phyloP scores from a whole-genome alignment of 2,888 invertebrate genomes.

The Xiphydria camelus region DNA sequence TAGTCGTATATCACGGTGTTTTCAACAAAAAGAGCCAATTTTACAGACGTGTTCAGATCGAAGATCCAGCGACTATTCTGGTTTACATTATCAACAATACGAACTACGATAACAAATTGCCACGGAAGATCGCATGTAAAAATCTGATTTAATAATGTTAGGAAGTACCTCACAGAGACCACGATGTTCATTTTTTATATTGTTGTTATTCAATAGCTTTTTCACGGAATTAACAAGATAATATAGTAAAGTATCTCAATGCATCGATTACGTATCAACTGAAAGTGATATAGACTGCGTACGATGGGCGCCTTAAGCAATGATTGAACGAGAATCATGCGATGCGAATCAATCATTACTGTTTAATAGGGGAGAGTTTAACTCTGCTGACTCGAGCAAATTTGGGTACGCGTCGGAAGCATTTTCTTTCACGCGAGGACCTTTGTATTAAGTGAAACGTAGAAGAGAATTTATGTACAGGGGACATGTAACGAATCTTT shows the following conservation, averaged over 20 bases:
- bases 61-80: too few relatives aligned
- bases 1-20: background rate
- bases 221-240: constrained; percentile 42
- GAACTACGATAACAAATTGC: background rate
- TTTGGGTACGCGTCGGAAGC: background rate
- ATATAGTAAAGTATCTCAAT: constrained; percentile 20
- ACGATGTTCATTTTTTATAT: constrained; percentile 37
- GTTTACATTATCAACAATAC: too few relatives aligned
- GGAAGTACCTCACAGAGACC: constrained; percentile 21
- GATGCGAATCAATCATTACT: background rate
- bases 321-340: background rate
- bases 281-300: constrained; percentile 15
- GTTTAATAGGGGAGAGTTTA: background rate
- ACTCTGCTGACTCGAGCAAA: background rate
- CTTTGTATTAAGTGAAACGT: background rate
- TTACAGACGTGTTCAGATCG: too few relatives aligned
- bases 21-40: constrained; percentile 17
- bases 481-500: constrained; percentile 33
- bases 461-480: constrained; percentile 34
- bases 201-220: constrained; percentile 51
- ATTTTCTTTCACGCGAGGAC: background rate
- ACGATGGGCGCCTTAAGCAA: background rate
- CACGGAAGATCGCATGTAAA: constrained; percentile 15
- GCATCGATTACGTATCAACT: constrained; percentile 26
- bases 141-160: constrained; percentile 21